These are phyloP conservation scores for Thymelicus acteon DNA, from an alignment of 2,888 invertebrate species.

Conservation along the genomic window DNA sequence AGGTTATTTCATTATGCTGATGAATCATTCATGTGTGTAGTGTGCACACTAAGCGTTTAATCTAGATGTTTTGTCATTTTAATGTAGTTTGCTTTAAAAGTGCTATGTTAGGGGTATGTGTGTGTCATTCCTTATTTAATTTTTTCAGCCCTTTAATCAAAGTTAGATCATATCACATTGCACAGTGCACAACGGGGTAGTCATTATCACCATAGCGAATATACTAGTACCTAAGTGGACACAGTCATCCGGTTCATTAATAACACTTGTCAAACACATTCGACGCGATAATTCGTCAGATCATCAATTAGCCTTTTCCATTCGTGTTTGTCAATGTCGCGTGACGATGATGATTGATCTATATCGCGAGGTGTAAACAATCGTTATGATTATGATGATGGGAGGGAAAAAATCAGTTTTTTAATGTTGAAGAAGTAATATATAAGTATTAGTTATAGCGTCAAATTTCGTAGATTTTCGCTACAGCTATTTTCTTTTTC, in stretches of 20 bases:
- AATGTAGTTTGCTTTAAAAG: no score
- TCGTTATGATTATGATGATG: slow-evolving; percentile 6
- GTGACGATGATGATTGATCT: slow-evolving; percentile 24
- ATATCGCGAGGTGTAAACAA: neutral
- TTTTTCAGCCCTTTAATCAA: no score
- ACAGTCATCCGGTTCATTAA: slow-evolving; percentile 29
- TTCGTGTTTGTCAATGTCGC: slow-evolving; percentile 32
- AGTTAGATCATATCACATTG: no score
- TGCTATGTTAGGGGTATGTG: no score
- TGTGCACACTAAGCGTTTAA: no score
- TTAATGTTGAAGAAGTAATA: neutral
- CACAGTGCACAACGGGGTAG: neutral
- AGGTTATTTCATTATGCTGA: no score
- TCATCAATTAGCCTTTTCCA: slow-evolving; percentile 38
- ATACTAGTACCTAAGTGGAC: slow-evolving; percentile 22
- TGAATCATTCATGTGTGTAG: no score
- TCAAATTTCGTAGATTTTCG: no score
- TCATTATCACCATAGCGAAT: slow-evolving; percentile 15
- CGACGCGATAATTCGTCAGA: slow-evolving; percentile 36
- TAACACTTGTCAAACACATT: slow-evolving; percentile 37
- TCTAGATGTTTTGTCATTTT: no score
- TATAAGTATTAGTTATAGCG: no score
- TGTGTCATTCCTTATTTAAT: no score
- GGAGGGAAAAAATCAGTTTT: neutral
- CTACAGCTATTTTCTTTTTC: no score